These are phyloP conservation scores for Apomyelois bistriatella DNA, from an alignment of 2,888 invertebrate species.

Conservation along the genomic window DNA sequence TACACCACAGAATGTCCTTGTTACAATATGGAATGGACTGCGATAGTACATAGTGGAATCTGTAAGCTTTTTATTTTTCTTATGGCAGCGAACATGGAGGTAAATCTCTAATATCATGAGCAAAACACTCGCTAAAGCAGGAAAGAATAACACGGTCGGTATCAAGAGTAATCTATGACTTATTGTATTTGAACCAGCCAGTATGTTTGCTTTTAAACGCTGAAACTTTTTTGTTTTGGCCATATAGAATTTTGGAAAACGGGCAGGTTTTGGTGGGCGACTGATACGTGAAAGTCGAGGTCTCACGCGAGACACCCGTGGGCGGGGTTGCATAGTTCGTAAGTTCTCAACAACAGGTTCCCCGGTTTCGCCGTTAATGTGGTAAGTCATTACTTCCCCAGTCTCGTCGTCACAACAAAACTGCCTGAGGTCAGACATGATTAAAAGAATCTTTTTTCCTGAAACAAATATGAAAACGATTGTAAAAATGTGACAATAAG, in stretches of 20 bases:
- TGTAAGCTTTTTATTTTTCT: conserved; percentile 81
- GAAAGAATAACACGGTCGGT: conserved; percentile 80
- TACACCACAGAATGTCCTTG: conserved; percentile 83
- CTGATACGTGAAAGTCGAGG: conserved; percentile 12
- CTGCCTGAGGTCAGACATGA: conserved; percentile 32
- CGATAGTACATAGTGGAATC: conserved; percentile 82
- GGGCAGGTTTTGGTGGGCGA: conserved; percentile 22
- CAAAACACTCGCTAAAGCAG: conserved; percentile 70
- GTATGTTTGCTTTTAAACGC: conserved; percentile 53
- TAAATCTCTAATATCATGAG: conserved; percentile 79
- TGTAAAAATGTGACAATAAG: not conserved
- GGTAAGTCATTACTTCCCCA: conserved; percentile 66
- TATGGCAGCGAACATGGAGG: conserved; percentile 85
- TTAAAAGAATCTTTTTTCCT: not conserved
- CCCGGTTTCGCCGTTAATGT: conserved; percentile 75
- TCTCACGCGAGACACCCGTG: conserved; percentile 11
- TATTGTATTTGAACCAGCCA: conserved; percentile 57
- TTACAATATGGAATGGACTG: conserved; percentile 84
- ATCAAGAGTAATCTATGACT: conserved; percentile 78
- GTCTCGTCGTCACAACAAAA: conserved; percentile 73
- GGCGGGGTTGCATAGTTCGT: not conserved
- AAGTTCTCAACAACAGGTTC: conserved; percentile 46
- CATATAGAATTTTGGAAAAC: conserved; percentile 49
- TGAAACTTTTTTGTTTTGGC: conserved; percentile 56
- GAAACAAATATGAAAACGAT: not conserved